Percentiles rank a stretch among this genome's conserved stretches.
Conservation (phyloP, 1,140 invertebrate species). For the Pseudomyrmex gracilis region DNA sequence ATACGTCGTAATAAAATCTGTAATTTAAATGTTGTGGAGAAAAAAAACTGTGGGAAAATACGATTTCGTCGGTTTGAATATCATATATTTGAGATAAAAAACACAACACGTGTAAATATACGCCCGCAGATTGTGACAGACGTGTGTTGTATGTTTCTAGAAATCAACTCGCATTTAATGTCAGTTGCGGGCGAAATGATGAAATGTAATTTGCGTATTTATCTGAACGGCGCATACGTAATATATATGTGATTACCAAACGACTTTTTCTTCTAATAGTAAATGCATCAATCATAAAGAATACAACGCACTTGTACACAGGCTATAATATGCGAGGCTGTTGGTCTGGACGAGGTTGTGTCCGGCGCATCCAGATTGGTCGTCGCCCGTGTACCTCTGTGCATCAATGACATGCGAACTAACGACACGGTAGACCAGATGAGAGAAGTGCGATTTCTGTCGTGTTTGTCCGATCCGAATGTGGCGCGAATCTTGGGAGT, state of each 20-base stretch:
- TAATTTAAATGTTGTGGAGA: background rate
- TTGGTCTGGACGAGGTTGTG: slow-evolving; percentile 85
- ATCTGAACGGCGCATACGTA: slow-evolving; percentile 1
- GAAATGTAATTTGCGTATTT: slow-evolving; percentile 51
- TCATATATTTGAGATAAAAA: background rate
- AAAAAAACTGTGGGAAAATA: background rate
- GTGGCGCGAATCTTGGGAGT: slow-evolving; percentile 91
- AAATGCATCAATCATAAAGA: background rate
- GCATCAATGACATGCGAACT: slow-evolving; percentile 71
- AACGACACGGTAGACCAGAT: slow-evolving; percentile 79
- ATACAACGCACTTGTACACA: slow-evolving; percentile 79
- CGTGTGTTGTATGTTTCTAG: slow-evolving; percentile 6
- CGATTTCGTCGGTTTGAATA: background rate
- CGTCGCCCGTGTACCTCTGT: slow-evolving; percentile 84
- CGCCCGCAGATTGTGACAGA: slow-evolving; percentile 17
- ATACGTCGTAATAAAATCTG: background rate
- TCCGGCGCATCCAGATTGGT: slow-evolving; percentile 83
- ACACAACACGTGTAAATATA: background rate
- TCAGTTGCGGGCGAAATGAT: slow-evolving; percentile 5
- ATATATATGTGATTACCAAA: background rate
- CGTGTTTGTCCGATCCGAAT: slow-evolving; percentile 90
- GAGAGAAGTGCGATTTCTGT: slow-evolving; percentile 91
- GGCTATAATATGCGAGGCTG: slow-evolving; percentile 87
- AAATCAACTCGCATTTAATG: background rate
- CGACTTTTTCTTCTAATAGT: background rate